Base-by-base conservation (phyloP, 1,140 invertebrate genomes). In the Hypothenemus hampei region DNA sequence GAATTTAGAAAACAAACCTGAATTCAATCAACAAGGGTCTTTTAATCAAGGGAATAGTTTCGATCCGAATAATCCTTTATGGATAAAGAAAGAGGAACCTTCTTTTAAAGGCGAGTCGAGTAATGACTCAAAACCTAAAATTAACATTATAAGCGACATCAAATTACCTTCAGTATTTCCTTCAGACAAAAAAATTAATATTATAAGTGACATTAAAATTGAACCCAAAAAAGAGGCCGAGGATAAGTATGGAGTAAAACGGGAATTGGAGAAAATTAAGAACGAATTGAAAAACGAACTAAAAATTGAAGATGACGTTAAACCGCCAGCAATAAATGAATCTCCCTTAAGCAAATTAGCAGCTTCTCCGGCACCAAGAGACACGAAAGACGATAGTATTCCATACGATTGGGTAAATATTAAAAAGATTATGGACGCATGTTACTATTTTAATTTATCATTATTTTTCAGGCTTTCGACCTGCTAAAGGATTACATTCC, bases 401-500 rank as follows among this genome's bases (percentile, higher is more conserved):
- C 86, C 87, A 4, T 90, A 89, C 63, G 87, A 90, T 64, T 91
- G 88, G 88, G 79, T 79, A 70, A 72, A 69, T 68, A 8, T 11
- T n/a, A 3, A 11, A 31, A 11, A 31, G 26, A 31, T 31, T 31
- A 31, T 2, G 13, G 26, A 11, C 26, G 3, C 2, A 31, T 31
- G 13, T 31, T 31, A 11, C 10, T 11, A 31, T 31, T 1, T 31
- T n/a, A n/a, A n/a, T n/a, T n/a, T 37, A n/a, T 18, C 20, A 26
- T 50, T 24, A 62, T 58, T 55, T 74, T 75, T 26, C 64, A 86
- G 87, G 91, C 93, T 0, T 78, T 86, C 3, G 86, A 91, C 48
- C 68, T 94, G 13, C 79, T 97, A 68, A 89, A 91, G 71, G 83
- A 87, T 58, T 98, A 98, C 70, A 74, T 86, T 46, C 82, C 91